Evolutionary conservation across 2,113 vertebrate species (phyloP).

Genomic region (Gallinago undulata): DNA sequence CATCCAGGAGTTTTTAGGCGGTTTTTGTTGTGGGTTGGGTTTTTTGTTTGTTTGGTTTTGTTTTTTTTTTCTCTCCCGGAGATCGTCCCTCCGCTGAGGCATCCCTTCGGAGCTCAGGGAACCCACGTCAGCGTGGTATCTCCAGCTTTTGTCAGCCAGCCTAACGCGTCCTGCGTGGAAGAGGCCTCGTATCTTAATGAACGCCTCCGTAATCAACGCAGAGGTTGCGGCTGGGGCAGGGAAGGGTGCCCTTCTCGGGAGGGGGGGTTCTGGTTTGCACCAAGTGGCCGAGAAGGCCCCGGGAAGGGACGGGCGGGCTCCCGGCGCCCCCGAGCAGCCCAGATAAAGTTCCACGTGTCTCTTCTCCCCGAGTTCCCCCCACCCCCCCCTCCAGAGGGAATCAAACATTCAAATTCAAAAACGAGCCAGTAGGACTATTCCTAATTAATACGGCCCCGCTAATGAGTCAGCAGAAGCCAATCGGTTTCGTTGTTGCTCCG

Average conservation of each 20-base stretch:
- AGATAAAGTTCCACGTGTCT: slow-evolving; percentile 1
- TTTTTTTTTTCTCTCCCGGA: too few relatives aligned
- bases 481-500: background rate
- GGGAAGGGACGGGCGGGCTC: background rate
- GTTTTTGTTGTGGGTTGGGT: too few relatives aligned
- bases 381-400: background rate
- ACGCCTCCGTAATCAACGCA: background rate
- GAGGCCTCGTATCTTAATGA: background rate
- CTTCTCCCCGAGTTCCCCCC: background rate
- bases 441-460: background rate
- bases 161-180: background rate
- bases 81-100: background rate
- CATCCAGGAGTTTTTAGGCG: background rate
- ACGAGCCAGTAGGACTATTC: background rate
- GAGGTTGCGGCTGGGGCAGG: background rate
- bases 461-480: slow-evolving; percentile 27
- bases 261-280: background rate
- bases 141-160: background rate
- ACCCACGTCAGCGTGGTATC: background rate
- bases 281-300: background rate
- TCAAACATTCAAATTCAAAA: background rate
- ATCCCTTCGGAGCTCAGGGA: background rate
- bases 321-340: background rate
- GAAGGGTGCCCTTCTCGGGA: background rate
- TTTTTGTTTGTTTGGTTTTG: too few relatives aligned